phyloP scores from a whole-genome alignment of 92 coral and sea anemone genomes.

The Umimayanthus chanpuru region DNA sequence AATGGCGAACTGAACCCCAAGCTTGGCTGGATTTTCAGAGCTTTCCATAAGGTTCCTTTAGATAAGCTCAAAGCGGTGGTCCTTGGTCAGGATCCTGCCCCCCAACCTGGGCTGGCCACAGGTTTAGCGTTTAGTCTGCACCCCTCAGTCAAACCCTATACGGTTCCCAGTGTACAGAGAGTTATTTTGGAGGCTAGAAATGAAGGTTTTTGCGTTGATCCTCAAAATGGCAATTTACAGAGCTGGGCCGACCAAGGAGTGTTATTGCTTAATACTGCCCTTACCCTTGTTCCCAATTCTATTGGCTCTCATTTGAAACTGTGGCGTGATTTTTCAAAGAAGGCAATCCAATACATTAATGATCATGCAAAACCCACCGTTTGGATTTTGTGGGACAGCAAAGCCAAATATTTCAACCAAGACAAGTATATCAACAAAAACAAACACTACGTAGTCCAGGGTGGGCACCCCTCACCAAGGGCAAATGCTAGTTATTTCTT shows the following conservation, averaged over 20 bases:
- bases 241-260: conserved; percentile 66
- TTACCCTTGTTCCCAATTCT: conserved; percentile 43
- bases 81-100: conserved; percentile 74
- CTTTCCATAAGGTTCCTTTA: conserved; percentile 60
- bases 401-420: conserved; percentile 47
- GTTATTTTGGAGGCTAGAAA: conserved; percentile 67
- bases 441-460: conserved; percentile 60
- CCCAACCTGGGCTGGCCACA: conserved; percentile 69
- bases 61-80: conserved; percentile 52
- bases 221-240: conserved; percentile 38
- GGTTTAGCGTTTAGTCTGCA: conserved; percentile 67
- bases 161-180: conserved; percentile 65
- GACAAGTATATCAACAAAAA: conserved; percentile 44
- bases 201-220: conserved; percentile 63
- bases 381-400: conserved; percentile 66
- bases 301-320: conserved; percentile 59
- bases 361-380: conserved; percentile 47
- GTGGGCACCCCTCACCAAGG: conserved; percentile 69
- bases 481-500: conserved; percentile 49
- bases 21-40: conserved; percentile 71
- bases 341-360: conserved; percentile 51
- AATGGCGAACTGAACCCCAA: conserved; percentile 59
- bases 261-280: conserved; percentile 57
- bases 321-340: conserved; percentile 49
- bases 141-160: conserved; percentile 39